phyloP scores from a whole-genome alignment of 2,113 vertebrate species.

The Xenopus borealis region DNA sequence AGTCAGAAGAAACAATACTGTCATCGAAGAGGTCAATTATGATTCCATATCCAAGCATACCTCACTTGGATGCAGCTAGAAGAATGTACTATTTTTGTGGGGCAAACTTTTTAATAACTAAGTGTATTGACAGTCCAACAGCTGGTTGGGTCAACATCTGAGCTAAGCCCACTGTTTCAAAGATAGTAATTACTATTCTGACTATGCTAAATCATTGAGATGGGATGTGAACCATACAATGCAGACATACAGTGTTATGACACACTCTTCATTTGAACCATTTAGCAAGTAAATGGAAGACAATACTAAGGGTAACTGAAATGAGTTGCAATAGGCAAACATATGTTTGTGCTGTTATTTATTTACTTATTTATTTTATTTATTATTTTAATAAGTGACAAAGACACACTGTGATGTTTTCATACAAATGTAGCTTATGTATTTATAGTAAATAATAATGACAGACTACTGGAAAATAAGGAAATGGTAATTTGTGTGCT shows the following conservation, averaged over 20 bases:
- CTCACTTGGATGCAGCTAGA: background rate
- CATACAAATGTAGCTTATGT: too few relatives aligned
- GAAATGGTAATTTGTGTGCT: too few relatives aligned
- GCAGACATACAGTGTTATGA: background rate
- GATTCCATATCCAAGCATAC: background rate
- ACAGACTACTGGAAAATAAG: too few relatives aligned
- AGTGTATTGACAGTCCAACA: background rate
- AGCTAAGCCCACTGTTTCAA: background rate
- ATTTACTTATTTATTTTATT: slow-evolving; percentile 27
- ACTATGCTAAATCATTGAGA: slow-evolving; percentile 2
- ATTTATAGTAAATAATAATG: too few relatives aligned
- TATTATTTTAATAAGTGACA: slow-evolving; percentile 13
- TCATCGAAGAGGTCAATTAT: background rate
- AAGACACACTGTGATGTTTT: background rate
- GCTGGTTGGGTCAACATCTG: background rate
- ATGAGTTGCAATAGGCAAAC: background rate
- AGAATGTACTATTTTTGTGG: background rate
- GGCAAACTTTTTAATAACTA: background rate
- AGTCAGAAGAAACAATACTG: background rate
- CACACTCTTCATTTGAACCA: background rate
- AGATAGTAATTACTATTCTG: background rate
- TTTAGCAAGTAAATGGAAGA: background rate
- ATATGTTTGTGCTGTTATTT: slow-evolving; percentile 5
- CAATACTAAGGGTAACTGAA: background rate
- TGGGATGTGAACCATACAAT: background rate